Evolutionary conservation across 2,888 invertebrate genomes (phyloP).

Genomic region (Phymatocera aterrima): DNA sequence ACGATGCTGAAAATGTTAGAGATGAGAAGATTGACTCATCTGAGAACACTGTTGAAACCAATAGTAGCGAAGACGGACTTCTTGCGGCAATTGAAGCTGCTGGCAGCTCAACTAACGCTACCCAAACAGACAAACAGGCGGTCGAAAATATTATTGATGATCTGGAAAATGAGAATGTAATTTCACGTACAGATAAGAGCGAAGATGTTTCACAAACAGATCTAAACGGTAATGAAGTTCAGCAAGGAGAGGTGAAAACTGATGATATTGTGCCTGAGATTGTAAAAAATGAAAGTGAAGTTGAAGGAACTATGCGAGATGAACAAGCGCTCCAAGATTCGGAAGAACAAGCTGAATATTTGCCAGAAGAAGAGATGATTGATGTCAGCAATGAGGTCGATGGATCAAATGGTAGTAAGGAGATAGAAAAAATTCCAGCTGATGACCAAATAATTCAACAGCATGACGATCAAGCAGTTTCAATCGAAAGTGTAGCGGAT

Average conservation of each 20-base stretch:
- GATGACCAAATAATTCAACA: not conserved
- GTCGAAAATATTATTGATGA: constrained; percentile 44
- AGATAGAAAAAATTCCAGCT: not conserved
- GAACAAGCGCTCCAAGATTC: constrained; percentile 1
- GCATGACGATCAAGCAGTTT: constrained; percentile 15
- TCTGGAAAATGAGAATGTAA: constrained; percentile 19
- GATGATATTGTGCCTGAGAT: not conserved
- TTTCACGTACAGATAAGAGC: constrained; percentile 32
- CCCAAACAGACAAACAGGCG: constrained; percentile 3
- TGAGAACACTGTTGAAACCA: constrained; percentile 30
- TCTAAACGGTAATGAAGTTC: not conserved
- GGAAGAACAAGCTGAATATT: constrained; percentile 9
- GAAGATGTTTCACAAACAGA: constrained; percentile 29
- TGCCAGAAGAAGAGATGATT: not conserved
- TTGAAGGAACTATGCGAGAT: constrained; percentile 20
- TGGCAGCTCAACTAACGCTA: constrained; percentile 22
- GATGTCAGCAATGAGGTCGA: not conserved
- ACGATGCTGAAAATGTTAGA: constrained; percentile 1
- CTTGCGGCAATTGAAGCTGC: not conserved
- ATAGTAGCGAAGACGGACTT: not conserved
- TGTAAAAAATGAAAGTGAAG: constrained; percentile 3
- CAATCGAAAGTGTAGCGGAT: not conserved
- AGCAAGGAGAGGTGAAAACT: constrained; percentile 1
- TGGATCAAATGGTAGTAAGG: not conserved
- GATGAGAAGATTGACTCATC: not conserved